Evolutionary conservation across 2,113 vertebrate species (phyloP).

Genomic region (Corythornis vintsioides): DNA sequence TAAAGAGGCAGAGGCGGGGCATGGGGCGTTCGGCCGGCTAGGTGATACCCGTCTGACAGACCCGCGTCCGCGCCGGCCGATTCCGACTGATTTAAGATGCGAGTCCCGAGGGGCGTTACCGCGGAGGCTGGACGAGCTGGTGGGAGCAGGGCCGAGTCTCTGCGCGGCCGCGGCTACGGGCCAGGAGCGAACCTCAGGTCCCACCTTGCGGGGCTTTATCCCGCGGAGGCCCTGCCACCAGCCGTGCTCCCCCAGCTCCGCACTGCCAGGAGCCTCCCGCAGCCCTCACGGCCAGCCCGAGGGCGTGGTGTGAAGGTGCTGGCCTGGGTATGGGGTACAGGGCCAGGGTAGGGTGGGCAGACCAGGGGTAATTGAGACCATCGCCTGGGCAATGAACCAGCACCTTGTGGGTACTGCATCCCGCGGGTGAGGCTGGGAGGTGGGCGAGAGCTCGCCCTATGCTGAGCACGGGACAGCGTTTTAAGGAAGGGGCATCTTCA

Average conservation of each 20-base stretch:
- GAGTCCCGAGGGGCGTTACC: too few species aligned
- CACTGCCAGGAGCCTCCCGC: too few species aligned
- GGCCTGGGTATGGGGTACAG: not conserved
- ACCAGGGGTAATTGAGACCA: too few species aligned
- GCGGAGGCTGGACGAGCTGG: too few species aligned
- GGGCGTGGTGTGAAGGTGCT: not conserved
- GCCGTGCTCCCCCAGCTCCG: not conserved
- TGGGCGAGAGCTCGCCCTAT: not conserved
- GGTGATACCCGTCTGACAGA: not conserved
- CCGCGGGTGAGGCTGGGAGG: not conserved
- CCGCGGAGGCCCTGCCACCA: not conserved
- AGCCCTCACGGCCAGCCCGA: too few species aligned
- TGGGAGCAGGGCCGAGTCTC: not conserved
- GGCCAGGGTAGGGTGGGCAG: not conserved
- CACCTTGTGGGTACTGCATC: not conserved
- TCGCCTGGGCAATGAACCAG: too few species aligned
- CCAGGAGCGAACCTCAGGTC: not conserved
- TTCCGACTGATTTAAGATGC: not conserved
- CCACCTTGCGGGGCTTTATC: not conserved
- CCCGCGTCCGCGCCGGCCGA: not conserved
- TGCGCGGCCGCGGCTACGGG: too few species aligned
- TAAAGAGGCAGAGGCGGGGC: conserved; percentile 47
- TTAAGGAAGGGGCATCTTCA: not conserved
- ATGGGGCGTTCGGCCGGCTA: rapidly evolving
- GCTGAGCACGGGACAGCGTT: not conserved